Conservation (phyloP, 2,113 vertebrate genomes). For the Ahaetulla prasina region DNA sequence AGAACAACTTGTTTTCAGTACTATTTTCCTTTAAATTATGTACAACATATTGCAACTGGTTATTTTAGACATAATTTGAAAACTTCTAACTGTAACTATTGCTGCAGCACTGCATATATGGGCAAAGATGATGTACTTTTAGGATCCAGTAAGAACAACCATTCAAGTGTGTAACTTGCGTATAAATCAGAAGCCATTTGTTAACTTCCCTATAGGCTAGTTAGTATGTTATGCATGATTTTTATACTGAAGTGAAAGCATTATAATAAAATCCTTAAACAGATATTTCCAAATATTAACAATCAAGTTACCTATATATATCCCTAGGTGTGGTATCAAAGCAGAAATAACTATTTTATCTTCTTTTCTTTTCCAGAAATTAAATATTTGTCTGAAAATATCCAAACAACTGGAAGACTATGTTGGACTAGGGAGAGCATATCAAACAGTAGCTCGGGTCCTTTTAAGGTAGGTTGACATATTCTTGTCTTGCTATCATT, state of each 20-base stretch:
- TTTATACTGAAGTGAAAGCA: conserved; percentile 12
- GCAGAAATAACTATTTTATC: neutral
- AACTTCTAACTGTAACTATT: neutral
- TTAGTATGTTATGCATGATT: neutral
- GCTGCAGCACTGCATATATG: neutral
- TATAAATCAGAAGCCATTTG: neutral
- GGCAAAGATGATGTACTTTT: neutral
- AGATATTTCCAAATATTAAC: conserved; percentile 16
- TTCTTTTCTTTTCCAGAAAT: conserved; percentile 53
- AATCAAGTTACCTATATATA: neutral
- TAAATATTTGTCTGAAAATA: conserved; percentile 63
- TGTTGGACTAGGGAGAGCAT: conserved; percentile 67
- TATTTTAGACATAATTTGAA: neutral
- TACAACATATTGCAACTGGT: neutral
- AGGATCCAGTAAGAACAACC: neutral
- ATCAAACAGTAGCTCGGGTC: conserved; percentile 68
- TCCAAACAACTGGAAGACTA: conserved; percentile 63
- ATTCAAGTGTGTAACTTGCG: neutral
- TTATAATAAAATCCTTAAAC: neutral
- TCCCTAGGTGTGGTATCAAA: neutral
- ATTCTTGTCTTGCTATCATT: conserved; percentile 65
- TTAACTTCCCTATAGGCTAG: conserved; percentile 15
- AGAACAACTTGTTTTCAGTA: conserved; percentile 2
- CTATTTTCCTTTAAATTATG: neutral
- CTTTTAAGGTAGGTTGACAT: conserved; percentile 72